Percentiles rank a stretch among this genome's conserved stretches.
phyloP scores from a whole-genome alignment of 1,140 invertebrate species.

The Lepeophtheirus salmonis region DNA sequence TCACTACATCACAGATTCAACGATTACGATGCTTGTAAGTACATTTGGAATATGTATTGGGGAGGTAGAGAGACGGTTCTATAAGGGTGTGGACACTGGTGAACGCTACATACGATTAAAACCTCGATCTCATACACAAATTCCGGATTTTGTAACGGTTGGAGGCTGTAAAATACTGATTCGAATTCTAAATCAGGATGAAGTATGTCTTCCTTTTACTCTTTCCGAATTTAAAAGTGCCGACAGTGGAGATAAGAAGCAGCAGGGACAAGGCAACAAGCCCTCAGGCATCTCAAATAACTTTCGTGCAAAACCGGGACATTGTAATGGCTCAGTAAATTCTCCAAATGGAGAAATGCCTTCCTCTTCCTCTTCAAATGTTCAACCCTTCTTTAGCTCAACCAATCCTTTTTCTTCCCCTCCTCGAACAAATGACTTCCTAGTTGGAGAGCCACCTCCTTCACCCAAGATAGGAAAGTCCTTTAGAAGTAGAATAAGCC shows the following conservation, averaged over 20 bases:
- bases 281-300: constrained; percentile 18
- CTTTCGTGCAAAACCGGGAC: constrained; percentile 12
- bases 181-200: constrained; percentile 21
- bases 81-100: constrained; percentile 30
- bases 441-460: background rate
- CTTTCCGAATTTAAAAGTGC: constrained; percentile 10
- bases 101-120: constrained; percentile 28
- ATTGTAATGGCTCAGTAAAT: constrained; percentile 17
- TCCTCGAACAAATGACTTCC: background rate
- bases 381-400: background rate
- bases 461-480: constrained; percentile 16
- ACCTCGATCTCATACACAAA: constrained; percentile 23
- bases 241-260: constrained; percentile 13
- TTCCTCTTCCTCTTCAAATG: background rate
- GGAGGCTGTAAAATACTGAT: constrained; percentile 25
- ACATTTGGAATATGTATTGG: constrained; percentile 28
- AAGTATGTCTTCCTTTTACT: constrained; percentile 19
- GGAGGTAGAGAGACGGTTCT: constrained; percentile 28
- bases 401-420: constrained; percentile 3
- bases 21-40: constrained; percentile 25
- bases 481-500: constrained; percentile 13
- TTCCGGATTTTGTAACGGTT: constrained; percentile 24
- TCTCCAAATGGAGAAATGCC: constrained; percentile 9
- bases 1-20: constrained; percentile 26
- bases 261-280: constrained; percentile 12